A percentile compares a stretch with the other conserved stretches of the same genome.
These are phyloP conservation scores for Chaetophractus vellerosus DNA, from an alignment of 2,797 vertebrate species.

Conservation along the genomic window DNA sequence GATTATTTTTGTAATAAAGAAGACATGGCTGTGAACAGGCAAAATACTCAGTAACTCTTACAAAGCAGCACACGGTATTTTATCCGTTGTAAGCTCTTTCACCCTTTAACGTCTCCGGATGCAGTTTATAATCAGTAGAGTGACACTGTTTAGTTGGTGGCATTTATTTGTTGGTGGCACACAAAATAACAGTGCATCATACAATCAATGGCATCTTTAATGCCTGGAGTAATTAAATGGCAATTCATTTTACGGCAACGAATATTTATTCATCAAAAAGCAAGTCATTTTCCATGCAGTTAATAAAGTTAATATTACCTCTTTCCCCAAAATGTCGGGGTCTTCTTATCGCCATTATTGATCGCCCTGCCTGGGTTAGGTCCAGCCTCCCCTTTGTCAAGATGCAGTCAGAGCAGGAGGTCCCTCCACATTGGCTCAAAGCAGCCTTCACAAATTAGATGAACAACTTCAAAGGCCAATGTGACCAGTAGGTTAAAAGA, in stretches of 20 bases:
- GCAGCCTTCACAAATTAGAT: background rate
- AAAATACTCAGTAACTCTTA: slow-evolving; percentile 49
- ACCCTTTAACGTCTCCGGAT: slow-evolving; percentile 30
- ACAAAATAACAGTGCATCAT: slow-evolving; percentile 30
- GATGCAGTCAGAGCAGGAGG: background rate
- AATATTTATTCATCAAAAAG: slow-evolving; percentile 14
- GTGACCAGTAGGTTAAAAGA: background rate
- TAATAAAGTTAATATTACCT: slow-evolving; percentile 38
- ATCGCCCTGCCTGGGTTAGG: background rate
- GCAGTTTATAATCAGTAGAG: slow-evolving; percentile 47
- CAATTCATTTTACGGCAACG: slow-evolving; percentile 44
- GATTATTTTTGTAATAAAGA: background rate
- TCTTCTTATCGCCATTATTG: background rate
- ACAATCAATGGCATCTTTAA: background rate
- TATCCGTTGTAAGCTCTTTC: background rate
- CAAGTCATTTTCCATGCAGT: background rate
- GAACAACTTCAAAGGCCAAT: background rate
- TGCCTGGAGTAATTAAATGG: slow-evolving; percentile 62
- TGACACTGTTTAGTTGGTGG: background rate
- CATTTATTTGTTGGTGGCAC: slow-evolving; percentile 24
- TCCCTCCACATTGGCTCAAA: background rate
- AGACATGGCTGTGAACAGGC: background rate
- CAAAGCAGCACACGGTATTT: background rate
- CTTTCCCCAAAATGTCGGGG: slow-evolving; percentile 9
- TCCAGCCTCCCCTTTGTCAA: background rate